Percentiles rank a stretch among this genome's conserved stretches.
These are phyloP conservation scores for Prenolepis imparis DNA, from an alignment of 2,888 invertebrate species.

Conservation along the genomic window DNA sequence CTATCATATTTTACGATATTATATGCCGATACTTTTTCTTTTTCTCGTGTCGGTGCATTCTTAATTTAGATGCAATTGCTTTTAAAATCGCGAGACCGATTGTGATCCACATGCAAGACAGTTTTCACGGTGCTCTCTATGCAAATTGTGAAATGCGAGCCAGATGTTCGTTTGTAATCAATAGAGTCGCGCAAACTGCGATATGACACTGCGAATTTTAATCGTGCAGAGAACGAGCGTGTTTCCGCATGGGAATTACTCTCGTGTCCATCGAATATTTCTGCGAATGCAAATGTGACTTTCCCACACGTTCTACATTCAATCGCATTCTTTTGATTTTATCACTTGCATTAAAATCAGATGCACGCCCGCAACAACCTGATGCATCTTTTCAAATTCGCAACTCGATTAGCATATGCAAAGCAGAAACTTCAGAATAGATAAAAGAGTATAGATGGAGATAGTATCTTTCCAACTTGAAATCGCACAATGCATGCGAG, in stretches of 20 bases:
- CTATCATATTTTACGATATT: neutral
- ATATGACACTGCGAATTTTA: slow-evolving; percentile 63
- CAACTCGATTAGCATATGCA: slow-evolving; percentile 36
- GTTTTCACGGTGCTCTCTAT: neutral
- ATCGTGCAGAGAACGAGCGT: slow-evolving; percentile 66
- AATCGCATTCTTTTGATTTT: slow-evolving; percentile 41
- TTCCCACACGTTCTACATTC: slow-evolving; percentile 26
- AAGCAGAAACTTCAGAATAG: neutral
- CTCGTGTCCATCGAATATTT: neutral
- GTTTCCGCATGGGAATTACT: slow-evolving; percentile 51
- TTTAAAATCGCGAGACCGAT: slow-evolving; percentile 20
- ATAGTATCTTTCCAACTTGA: neutral
- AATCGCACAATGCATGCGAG: neutral
- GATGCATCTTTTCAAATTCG: slow-evolving; percentile 38
- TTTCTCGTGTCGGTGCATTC: neutral
- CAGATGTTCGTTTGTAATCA: slow-evolving; percentile 62
- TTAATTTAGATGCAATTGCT: slow-evolving; percentile 17
- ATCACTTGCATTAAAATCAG: neutral
- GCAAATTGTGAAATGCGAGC: slow-evolving; percentile 40
- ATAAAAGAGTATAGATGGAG: neutral
- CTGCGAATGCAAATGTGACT: slow-evolving; percentile 43
- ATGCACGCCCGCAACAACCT: slow-evolving; percentile 16
- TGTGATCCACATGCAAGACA: slow-evolving; percentile 26
- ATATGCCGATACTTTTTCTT: neutral
- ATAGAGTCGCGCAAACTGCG: slow-evolving; percentile 64